A percentile compares a stretch with the other conserved stretches of the same genome.
These are phyloP conservation scores for Antheraea yamamai DNA, from an alignment of 2,888 invertebrate species.

Conservation along the genomic window DNA sequence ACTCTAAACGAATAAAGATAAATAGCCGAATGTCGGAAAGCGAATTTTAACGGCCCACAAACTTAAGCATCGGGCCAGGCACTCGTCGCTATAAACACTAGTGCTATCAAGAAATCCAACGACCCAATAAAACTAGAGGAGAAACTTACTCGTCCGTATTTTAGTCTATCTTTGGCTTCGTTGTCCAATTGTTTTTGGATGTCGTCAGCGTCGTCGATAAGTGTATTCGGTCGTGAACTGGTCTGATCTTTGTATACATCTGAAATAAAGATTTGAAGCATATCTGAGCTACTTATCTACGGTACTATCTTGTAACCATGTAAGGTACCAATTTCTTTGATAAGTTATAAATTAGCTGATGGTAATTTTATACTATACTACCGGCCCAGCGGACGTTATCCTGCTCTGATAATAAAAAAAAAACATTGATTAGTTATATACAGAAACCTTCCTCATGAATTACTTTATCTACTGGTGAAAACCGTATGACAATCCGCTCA, in stretches of 20 bases:
- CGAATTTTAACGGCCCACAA: neutral
- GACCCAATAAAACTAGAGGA: neutral
- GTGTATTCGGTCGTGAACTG: conserved; percentile 60
- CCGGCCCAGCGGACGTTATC: too few species aligned
- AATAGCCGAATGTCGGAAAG: neutral
- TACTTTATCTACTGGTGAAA: too few species aligned
- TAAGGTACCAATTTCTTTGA: neutral
- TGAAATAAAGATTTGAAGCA: conserved; percentile 22
- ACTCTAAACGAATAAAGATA: conserved; percentile 7
- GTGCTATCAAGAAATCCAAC: neutral
- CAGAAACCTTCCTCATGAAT: too few species aligned
- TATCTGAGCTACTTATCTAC: neutral
- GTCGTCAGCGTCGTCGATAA: conserved; percentile 71
- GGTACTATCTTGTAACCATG: neutral
- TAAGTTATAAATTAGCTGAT: neutral
- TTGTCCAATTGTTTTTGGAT: conserved; percentile 70
- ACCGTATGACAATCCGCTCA: too few species aligned
- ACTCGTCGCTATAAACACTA: neutral
- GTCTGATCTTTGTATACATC: conserved; percentile 55
- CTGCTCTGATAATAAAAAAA: too few species aligned
- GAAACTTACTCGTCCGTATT: conserved; percentile 52
- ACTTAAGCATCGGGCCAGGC: neutral
- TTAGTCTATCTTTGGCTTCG: conserved; percentile 62
- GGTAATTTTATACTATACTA: too few species aligned
- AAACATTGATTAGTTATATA: too few species aligned